Conservation (phyloP, 2,797 vertebrate species). For the Vespertilio murinus region DNA sequence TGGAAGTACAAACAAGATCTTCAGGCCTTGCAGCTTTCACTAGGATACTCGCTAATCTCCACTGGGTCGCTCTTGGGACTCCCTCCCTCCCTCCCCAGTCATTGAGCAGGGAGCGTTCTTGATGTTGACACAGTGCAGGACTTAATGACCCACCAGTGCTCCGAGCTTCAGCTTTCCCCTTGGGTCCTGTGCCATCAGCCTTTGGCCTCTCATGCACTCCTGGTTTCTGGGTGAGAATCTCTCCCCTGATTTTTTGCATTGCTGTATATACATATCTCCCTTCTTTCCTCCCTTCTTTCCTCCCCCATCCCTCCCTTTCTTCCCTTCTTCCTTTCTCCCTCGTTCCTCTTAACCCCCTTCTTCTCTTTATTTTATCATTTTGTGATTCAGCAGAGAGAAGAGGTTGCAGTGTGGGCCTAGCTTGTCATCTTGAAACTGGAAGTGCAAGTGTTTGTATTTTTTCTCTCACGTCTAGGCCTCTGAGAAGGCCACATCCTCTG, state of each 20-base stretch:
- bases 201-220: neutral
- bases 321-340: neutral
- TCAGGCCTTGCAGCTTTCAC: accelerated
- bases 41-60: neutral
- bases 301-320: neutral
- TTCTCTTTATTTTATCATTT: neutral
- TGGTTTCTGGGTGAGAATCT: neutral
- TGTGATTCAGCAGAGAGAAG: neutral
- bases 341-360: accelerated
- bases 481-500: accelerated
- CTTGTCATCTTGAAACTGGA: neutral
- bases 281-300: neutral
- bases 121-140: accelerated
- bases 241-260: neutral
- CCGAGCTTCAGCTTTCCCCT: neutral
- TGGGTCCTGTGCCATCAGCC: neutral
- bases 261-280: neutral
- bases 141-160: neutral
- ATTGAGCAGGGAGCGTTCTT: neutral
- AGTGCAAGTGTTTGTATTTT: neutral
- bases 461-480: neutral
- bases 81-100: neutral
- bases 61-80: neutral
- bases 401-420: neutral
- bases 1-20: neutral